phyloP scores from a whole-genome alignment of 2,888 invertebrate species.

The Eudemis profundana region DNA sequence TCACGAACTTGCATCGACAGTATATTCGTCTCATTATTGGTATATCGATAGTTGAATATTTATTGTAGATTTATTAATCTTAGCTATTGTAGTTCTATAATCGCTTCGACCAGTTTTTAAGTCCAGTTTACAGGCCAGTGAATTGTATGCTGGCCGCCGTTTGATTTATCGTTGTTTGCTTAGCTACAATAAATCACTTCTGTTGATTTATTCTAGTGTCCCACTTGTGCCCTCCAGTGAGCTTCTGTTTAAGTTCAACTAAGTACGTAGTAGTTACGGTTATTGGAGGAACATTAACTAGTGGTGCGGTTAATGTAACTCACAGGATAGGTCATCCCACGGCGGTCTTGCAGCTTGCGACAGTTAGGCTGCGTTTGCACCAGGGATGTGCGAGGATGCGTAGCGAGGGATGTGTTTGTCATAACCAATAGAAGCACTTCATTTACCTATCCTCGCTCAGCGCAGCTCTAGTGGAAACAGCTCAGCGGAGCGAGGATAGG shows the following conservation, averaged over 20 bases:
- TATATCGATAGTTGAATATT: too few relatives aligned
- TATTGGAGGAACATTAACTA: conserved; percentile 13
- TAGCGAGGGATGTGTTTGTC: too few relatives aligned
- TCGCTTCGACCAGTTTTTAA: conserved; percentile 7
- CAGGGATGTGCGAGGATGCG: too few relatives aligned
- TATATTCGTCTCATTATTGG: background rate
- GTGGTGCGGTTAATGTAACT: conserved; percentile 10
- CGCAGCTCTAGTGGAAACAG: too few relatives aligned
- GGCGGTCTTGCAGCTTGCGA: background rate
- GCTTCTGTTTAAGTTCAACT: conserved; percentile 45
- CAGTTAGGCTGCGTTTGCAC: background rate
- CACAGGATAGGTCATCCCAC: background rate
- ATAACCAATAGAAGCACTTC: background rate
- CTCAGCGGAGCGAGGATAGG: too few relatives aligned
- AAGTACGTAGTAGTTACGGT: conserved; percentile 10
- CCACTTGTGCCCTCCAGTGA: conserved; percentile 51
- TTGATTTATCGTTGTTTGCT: conserved; percentile 77
- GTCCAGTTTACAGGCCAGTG: conserved; percentile 46
- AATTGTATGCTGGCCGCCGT: conserved; percentile 46
- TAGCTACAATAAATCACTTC: conserved; percentile 70
- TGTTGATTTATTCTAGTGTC: conserved; percentile 68
- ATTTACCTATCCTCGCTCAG: too few relatives aligned
- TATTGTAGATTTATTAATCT: too few relatives aligned
- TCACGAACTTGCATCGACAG: conserved; percentile 39
- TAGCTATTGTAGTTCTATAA: background rate